Base-by-base conservation (phyloP, 2,888 invertebrate genomes). In the Andrena minutula region DNA sequence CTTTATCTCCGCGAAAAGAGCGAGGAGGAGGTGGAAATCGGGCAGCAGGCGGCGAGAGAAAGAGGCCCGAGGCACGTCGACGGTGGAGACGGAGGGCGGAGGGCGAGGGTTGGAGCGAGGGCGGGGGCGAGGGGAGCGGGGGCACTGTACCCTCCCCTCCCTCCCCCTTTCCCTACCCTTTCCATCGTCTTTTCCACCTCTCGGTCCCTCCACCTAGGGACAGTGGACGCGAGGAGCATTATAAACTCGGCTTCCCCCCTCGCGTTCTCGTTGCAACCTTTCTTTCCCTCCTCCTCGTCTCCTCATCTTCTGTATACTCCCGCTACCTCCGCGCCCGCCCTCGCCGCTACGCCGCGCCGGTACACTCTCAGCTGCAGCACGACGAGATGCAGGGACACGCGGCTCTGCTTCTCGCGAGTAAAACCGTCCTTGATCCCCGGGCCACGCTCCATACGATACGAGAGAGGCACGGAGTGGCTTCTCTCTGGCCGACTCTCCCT, bases 361-460 rank as follows among this genome's bases (percentile, higher is more conserved):
- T 79, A 60, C 84, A 66, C 76, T 79, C 80, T 76, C 79, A 72
- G 75, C 82, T 82, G 75, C 83, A 85, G 78, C 86, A 84, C 86
- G 79, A 80, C 81, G 85, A 82, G 88, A 87, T 87, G 84, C 87
- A 89, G 87, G 84, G 86, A 88, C 88, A 86, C 86, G 88, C 88
- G 90, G 89, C 83, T 86, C 86, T 88, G 88, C 88, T 91, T 88
- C 89, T 86, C 88, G 90, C 91, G 92, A 92, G 92, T 92, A 92
- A 91, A 92, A 92, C 90, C 92, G 92, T 92, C 93, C 93, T 92
- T 93, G 93, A 92, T 93, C 92, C 92, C 90, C 89, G 90, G 91
- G 92, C 92, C 92, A 92, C 92, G 91, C 90, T 92, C 89, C 90
- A 90, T 88, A 89, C 89, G 90, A 86, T 90, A 87, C 89, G 86